These are phyloP conservation scores for Triplophysa siluroides DNA, from an alignment of 2,113 vertebrate species.

Conservation along the genomic window DNA sequence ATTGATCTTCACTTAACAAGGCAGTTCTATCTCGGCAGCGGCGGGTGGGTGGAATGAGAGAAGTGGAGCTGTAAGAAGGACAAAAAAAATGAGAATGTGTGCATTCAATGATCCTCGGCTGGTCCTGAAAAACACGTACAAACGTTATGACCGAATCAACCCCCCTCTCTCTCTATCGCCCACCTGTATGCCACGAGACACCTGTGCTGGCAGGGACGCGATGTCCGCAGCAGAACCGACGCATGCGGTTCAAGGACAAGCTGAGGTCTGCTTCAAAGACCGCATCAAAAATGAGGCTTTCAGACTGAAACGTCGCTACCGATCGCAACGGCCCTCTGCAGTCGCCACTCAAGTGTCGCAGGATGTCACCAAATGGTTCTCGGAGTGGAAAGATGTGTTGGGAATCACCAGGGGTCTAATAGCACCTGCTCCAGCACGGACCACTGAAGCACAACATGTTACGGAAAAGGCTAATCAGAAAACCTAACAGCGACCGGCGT, in stretches of 20 bases:
- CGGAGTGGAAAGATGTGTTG: background rate
- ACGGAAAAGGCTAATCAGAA: constrained; percentile 31
- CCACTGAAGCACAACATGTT: constrained; percentile 38
- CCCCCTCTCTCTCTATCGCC: background rate
- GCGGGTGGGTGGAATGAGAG: constrained; percentile 35
- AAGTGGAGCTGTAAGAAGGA: constrained; percentile 25
- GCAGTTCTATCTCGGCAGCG: constrained; percentile 40
- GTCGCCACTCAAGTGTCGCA: background rate
- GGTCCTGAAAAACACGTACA: background rate
- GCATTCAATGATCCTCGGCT: constrained; percentile 25
- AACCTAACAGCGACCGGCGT: constrained; percentile 5
- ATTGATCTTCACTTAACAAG: constrained; percentile 40
- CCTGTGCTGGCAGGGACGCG: constrained; percentile 23
- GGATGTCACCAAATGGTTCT: background rate
- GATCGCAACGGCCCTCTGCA: background rate
- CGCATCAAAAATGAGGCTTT: constrained; percentile 12
- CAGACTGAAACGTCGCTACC: background rate
- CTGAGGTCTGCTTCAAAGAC: constrained; percentile 30
- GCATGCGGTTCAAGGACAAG: constrained; percentile 25
- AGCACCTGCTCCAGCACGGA: constrained; percentile 22
- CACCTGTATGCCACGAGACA: constrained; percentile 21
- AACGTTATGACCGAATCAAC: constrained; percentile 16
- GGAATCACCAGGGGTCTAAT: constrained; percentile 22
- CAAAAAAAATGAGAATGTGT: background rate
- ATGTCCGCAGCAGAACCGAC: background rate